Evolutionary conservation across 2,888 invertebrate genomes (phyloP), one percentile per base, ranked within the genome.

Genomic region (Carpatolechia fugitivella): DNA sequence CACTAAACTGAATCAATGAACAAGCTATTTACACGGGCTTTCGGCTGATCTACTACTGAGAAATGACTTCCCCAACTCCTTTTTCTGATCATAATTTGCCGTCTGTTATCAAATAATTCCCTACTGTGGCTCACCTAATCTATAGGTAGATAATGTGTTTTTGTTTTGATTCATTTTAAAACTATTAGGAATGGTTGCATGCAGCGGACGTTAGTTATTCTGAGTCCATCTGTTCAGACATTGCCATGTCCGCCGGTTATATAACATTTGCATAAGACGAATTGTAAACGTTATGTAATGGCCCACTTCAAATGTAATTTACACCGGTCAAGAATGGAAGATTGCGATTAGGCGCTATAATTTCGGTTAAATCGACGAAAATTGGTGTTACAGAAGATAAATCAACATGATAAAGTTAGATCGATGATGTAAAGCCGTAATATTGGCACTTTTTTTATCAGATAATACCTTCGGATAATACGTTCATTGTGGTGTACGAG

Each of bases 251-350:
- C 50, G 52, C 59, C 55, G 58, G 65, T 85, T 84, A 79, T 67
- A 72, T 76, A 84, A 85, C 60, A 61, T 60, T 85, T 85, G 72
- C 74, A 70, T 71, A 81, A 85, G 61, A 52, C 56, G 58, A 63
- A 67, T 66, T 65, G 65, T 67, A 65, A 61, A 63, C 64, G 69
- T 78, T 76, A 69, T 66, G 68, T 69, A 72, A 79, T 67, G 63
- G 59, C 55, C 60, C 63, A 56, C 53, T 58, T 62, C 54, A 56
- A 56, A 55, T 56, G 55, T 54, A 49, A 60, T 54, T 54, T 31
- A 56, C 29, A 20, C 33, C 38, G 40, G 40, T 52, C 35, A 40
- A 36, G 52, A 49, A 49, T 31, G 36, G 46, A 51, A 50, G 44
- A 11, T 14, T 48, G 49, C 24, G 48, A 49, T 52, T 53, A 48